Conservation (phyloP, 2,888 invertebrate genomes). For the Rutpela maculata region DNA sequence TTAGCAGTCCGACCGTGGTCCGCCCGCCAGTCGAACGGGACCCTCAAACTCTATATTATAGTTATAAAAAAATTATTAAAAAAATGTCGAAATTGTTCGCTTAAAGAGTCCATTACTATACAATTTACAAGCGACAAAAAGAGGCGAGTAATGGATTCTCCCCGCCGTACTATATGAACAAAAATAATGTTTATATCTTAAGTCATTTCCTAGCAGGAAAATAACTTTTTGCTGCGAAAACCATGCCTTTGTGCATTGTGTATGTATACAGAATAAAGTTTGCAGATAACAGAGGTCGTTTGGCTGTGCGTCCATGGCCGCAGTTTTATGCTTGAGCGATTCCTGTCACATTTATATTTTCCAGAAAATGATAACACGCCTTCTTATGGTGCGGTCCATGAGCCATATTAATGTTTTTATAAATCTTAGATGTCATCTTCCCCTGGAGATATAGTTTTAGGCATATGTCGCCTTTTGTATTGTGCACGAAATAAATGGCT, state of each 20-base stretch:
- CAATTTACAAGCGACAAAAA: neutral
- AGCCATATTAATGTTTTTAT: slow-evolving; percentile 41
- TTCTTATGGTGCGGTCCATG: slow-evolving; percentile 43
- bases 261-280: slow-evolving; percentile 37
- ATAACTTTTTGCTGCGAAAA: slow-evolving; percentile 14
- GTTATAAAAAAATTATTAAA: too few species aligned
- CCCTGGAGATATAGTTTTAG: slow-evolving; percentile 16
- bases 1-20: too few species aligned
- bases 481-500: slow-evolving; percentile 21
- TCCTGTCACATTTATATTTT: slow-evolving; percentile 56
- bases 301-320: slow-evolving; percentile 49
- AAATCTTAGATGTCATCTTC: slow-evolving; percentile 32
- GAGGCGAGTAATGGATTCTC: neutral
- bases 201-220: slow-evolving; percentile 14
- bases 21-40: too few species aligned
- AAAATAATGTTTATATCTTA: slow-evolving; percentile 29
- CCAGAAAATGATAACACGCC: slow-evolving; percentile 50
- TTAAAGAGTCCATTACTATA: neutral
- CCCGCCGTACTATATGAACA: slow-evolving; percentile 4
- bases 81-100: too few species aligned
- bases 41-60: too few species aligned
- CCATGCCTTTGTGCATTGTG: slow-evolving; percentile 12
- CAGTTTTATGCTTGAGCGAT: slow-evolving; percentile 54
- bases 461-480: slow-evolving; percentile 4
- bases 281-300: slow-evolving; percentile 46